Conservation (phyloP, 2,113 vertebrate genomes). For the Eurystomus gularis region DNA sequence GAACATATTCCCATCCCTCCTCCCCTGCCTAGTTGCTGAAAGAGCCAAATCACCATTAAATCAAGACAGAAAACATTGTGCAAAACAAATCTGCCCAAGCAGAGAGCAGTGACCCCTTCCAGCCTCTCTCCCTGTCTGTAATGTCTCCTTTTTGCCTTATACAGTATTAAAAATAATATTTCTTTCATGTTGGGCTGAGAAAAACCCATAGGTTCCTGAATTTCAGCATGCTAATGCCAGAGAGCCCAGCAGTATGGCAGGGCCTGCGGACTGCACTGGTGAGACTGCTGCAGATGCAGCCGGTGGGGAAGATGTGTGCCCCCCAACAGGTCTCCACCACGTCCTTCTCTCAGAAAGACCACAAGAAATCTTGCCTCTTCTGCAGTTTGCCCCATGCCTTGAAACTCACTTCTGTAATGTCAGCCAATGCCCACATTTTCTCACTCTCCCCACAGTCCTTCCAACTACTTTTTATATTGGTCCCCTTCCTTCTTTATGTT, state of each 20-base stretch:
- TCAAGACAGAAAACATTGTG: background rate
- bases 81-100: background rate
- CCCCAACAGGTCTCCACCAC: too few relatives aligned
- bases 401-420: background rate
- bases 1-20: slow-evolving; percentile 1
- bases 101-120: background rate
- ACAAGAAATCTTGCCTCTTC: background rate
- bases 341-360: background rate
- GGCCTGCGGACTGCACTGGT: background rate
- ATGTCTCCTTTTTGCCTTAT: background rate
- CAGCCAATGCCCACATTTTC: background rate
- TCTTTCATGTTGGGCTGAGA: background rate
- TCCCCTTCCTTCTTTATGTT: background rate
- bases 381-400: background rate
- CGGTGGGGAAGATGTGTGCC: fast-evolving
- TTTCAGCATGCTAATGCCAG: background rate
- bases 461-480: background rate
- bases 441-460: background rate
- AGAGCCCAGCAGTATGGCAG: background rate
- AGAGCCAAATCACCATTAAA: slow-evolving; percentile 21
- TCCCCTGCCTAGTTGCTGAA: slow-evolving; percentile 2
- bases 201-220: fast-evolving
- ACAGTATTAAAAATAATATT: background rate
- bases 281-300: background rate
- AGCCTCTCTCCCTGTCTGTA: background rate